Evolutionary conservation across 2,888 invertebrate genomes (phyloP), one percentile per base, ranked within the genome.

Genomic region (Acleris holmiana): DNA sequence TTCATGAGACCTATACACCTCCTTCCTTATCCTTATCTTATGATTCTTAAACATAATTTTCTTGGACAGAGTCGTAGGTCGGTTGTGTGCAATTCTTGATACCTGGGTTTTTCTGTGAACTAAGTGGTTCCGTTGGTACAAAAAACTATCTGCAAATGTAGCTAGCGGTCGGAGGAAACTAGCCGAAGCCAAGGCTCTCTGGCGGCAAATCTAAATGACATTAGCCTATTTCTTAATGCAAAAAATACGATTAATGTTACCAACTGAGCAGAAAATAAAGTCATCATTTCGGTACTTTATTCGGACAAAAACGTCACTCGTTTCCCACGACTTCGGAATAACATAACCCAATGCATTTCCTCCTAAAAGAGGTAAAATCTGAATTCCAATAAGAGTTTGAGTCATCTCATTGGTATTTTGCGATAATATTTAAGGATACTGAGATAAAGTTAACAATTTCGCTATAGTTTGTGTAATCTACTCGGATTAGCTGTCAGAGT

Each of bases 401-500:
- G 61, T 61, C 54, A 61, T 40, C 17, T 40, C 10, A 4, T 25
- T 48, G 48, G 61, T 54, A 61, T 61, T 54, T 61, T 49, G 35
- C n/a, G 21, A 47, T 35, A 19, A 17, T 44, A 18, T 4, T 29
- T 47, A 46, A 53, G 53, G 60, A 53, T 61, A 44, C 6, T 0
- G n/a, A 44, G 62, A 47, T 61, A 61, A 55, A 58, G 51, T 48
- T 64, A 57, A 55, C 55, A 40, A 44, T 44, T 55, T 40, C 23
- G 55, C 41, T 64, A 53, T 48, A 40, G 55, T 65, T 65, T 55
- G 47, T 60, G 65, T 55, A 65, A 65, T 60, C 49, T 25, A 19
- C 49, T 54, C 55, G 65, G 55, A 59, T 64, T 64, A 60, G 58
- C 65, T 65, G 65, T 60, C 60, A 60, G 54, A 44, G 64, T 53